Percentiles rank a stretch among this genome's conserved stretches.
These are phyloP conservation scores for Hemiprocne comata DNA, from an alignment of 2,113 vertebrate species.

Conservation along the genomic window DNA sequence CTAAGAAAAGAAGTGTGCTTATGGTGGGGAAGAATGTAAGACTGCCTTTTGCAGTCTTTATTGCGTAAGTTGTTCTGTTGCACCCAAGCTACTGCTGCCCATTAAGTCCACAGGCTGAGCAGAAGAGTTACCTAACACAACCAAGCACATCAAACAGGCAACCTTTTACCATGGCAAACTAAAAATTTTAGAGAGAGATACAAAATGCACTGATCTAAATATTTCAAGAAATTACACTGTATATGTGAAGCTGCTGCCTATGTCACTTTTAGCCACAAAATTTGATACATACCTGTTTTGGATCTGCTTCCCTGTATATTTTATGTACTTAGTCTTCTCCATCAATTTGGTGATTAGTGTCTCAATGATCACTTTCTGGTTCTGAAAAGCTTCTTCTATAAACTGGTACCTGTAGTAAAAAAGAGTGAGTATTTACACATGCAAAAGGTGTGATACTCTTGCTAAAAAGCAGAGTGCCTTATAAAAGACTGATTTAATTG, in stretches of 20 bases:
- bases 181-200: not conserved
- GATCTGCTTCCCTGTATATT: slow-evolving; percentile 90
- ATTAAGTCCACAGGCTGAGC: not conserved
- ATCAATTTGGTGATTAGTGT: slow-evolving; percentile 93
- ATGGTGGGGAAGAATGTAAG: not conserved
- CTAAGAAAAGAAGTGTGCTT: not conserved
- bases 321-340: slow-evolving; percentile 94
- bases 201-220: not conserved
- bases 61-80: not conserved
- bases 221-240: not conserved
- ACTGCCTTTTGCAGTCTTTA: not conserved
- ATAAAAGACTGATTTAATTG: not conserved
- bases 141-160: not conserved
- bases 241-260: not conserved
- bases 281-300: slow-evolving; percentile 83
- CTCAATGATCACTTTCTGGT: slow-evolving; percentile 95
- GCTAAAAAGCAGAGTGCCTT: not conserved
- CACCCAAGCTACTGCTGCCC: not conserved
- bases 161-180: not conserved
- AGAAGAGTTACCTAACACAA: not conserved
- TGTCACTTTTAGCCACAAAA: not conserved
- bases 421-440: not conserved
- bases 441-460: not conserved
- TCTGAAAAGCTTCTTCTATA: slow-evolving; percentile 96
- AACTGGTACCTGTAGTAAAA: slow-evolving; percentile 90